Conservation (phyloP, 1,140 invertebrate genomes). For the Leucophenga varia region DNA sequence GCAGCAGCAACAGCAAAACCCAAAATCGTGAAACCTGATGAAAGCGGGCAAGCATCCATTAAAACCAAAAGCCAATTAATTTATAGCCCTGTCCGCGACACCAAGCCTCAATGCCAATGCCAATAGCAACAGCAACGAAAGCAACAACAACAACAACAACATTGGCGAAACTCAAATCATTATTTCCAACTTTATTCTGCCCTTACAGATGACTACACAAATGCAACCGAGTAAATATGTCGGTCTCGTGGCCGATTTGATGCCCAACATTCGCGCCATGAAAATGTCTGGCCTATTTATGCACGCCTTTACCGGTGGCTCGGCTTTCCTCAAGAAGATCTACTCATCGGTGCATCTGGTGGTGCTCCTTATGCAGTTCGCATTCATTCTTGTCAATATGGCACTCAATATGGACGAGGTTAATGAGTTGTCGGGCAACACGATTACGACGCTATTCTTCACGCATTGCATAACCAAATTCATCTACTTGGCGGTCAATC, state of each 20-base stretch:
- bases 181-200: too few species aligned
- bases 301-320: constrained; percentile 72
- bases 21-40: too few species aligned
- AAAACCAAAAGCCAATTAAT: too few species aligned
- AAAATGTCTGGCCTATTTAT: constrained; percentile 74
- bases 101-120: too few species aligned
- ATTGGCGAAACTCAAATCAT: too few species aligned
- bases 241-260: constrained; percentile 77
- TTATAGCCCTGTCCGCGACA: too few species aligned
- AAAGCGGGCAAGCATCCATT: too few species aligned
- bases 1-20: too few species aligned
- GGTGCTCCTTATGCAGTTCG: constrained; percentile 66
- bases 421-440: constrained; percentile 77
- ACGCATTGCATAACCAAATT: constrained; percentile 75
- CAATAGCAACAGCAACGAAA: too few species aligned
- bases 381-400: constrained; percentile 68
- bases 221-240: constrained; percentile 47
- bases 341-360: constrained; percentile 65
- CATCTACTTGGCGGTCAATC: constrained; percentile 69
- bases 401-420: constrained; percentile 72
- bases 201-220: constrained; percentile 26
- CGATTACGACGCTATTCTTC: constrained; percentile 79
- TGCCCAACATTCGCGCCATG: constrained; percentile 79
- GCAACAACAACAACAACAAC: too few species aligned
- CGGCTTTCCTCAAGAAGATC: constrained; percentile 61